Evolutionary conservation across 2,797 vertebrate species (phyloP).

Genomic region (Onychomys leucogaster): DNA sequence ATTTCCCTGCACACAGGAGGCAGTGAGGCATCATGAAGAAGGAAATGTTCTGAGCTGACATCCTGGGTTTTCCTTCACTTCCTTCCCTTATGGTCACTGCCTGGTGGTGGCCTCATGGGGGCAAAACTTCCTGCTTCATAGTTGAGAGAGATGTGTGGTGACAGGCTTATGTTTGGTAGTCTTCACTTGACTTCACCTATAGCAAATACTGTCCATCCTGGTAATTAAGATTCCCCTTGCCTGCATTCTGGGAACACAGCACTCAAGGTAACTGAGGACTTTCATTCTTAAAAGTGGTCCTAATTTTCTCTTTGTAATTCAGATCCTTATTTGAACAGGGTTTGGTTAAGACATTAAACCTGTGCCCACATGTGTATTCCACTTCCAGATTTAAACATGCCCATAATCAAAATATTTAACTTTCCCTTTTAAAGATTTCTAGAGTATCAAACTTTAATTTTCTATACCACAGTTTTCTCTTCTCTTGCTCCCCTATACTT

Average conservation of each 20-base stretch:
- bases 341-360: neutral
- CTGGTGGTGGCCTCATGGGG: too few relatives aligned
- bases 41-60: neutral
- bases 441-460: neutral
- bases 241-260: neutral
- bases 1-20: neutral
- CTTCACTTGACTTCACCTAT: neutral
- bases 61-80: neutral
- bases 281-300: neutral
- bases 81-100: too few relatives aligned
- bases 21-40: neutral
- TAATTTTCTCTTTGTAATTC: neutral
- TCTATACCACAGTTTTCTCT: neutral
- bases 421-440: neutral
- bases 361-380: neutral
- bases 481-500: neutral
- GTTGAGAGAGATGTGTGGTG: neutral
- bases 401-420: neutral
- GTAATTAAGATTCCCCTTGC: neutral
- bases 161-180: neutral
- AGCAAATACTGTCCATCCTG: neutral
- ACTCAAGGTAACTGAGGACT: neutral
- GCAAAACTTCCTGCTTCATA: neutral
- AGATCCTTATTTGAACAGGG: neutral
- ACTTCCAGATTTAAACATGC: neutral